A percentile compares a stretch with the other conserved stretches of the same genome.
Conservation (phyloP, 53 echinoderm and acorn worm genomes). For the Hippasteria phrygiana region DNA sequence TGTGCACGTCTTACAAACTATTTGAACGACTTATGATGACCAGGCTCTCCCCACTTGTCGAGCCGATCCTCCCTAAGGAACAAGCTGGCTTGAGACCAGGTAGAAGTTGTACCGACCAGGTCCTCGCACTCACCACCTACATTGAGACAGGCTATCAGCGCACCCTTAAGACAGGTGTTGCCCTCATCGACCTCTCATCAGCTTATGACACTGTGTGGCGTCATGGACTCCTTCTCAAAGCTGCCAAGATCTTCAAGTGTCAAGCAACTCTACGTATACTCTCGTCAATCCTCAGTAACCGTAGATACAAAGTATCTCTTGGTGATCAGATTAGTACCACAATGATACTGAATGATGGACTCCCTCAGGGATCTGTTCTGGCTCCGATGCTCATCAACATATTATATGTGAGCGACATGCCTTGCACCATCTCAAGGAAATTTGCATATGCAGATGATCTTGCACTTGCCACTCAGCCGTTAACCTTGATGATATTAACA, state of each 20-base stretch:
- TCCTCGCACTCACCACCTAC: slow-evolving; percentile 3
- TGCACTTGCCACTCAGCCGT: too few relatives aligned
- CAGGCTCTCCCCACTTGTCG: slow-evolving; percentile 17
- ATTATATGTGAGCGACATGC: too few relatives aligned
- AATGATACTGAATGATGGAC: too few relatives aligned
- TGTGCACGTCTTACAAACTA: slow-evolving; percentile 31
- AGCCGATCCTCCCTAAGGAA: slow-evolving; percentile 6
- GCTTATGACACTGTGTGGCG: slow-evolving; percentile 49
- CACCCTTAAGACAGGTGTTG: slow-evolving; percentile 27
- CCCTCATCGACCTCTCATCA: slow-evolving; percentile 37
- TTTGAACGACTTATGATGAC: slow-evolving; percentile 11
- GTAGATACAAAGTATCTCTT: neutral
- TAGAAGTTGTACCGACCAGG: slow-evolving; percentile 16
- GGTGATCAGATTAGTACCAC: neutral
- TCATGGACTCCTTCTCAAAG: slow-evolving; percentile 32
- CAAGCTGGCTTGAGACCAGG: slow-evolving; percentile 44
- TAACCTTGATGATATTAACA: too few relatives aligned
- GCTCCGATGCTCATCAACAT: too few relatives aligned
- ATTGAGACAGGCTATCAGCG: slow-evolving; percentile 35
- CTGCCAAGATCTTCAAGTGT: neutral
- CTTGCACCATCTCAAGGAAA: too few relatives aligned
- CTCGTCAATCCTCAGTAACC: slow-evolving; percentile 23
- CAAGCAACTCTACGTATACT: neutral
- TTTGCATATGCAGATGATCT: too few relatives aligned
- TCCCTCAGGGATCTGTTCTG: too few relatives aligned